A percentile compares a stretch with the other conserved stretches of the same genome.
Conservation (phyloP, 1,140 invertebrate species). For the Cydia strobilella region DNA sequence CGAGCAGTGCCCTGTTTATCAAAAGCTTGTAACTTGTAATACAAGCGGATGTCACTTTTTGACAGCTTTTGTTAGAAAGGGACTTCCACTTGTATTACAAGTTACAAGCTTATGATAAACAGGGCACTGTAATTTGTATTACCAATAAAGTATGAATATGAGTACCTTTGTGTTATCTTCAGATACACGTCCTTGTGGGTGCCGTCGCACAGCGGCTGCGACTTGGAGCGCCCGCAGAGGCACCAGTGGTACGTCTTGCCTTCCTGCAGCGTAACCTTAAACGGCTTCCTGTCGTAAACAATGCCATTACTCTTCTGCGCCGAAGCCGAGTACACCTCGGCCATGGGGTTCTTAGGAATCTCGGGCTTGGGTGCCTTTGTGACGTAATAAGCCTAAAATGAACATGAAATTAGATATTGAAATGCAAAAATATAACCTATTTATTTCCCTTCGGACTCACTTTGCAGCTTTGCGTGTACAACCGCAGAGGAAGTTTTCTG, state of each 20-base stretch:
- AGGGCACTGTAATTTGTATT: too few species aligned
- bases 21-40: too few species aligned
- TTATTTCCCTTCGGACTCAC: background rate
- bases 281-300: slow-evolving; percentile 94
- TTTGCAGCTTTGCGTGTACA: slow-evolving; percentile 10
- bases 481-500: slow-evolving; percentile 2
- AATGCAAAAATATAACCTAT: slow-evolving; percentile 10
- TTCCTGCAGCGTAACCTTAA: slow-evolving; percentile 86
- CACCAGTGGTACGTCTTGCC: slow-evolving; percentile 97
- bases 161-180: slow-evolving; percentile 85
- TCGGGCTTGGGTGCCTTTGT: slow-evolving; percentile 72
- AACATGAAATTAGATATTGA: slow-evolving; percentile 34
- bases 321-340: slow-evolving; percentile 81
- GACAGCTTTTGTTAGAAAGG: too few species aligned
- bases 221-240: slow-evolving; percentile 94
- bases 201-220: slow-evolving; percentile 97
- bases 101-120: too few species aligned
- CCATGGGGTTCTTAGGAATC: slow-evolving; percentile 84
- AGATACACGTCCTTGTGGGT: slow-evolving; percentile 90
- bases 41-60: too few species aligned
- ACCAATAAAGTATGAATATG: too few species aligned
- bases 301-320: slow-evolving; percentile 85
- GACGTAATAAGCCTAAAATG: slow-evolving; percentile 52
- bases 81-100: too few species aligned
- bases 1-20: too few species aligned